A percentile compares a stretch with the other conserved stretches of the same genome.
Conservation (phyloP, 2,888 invertebrate species). For the Leptopilina syphax region DNA sequence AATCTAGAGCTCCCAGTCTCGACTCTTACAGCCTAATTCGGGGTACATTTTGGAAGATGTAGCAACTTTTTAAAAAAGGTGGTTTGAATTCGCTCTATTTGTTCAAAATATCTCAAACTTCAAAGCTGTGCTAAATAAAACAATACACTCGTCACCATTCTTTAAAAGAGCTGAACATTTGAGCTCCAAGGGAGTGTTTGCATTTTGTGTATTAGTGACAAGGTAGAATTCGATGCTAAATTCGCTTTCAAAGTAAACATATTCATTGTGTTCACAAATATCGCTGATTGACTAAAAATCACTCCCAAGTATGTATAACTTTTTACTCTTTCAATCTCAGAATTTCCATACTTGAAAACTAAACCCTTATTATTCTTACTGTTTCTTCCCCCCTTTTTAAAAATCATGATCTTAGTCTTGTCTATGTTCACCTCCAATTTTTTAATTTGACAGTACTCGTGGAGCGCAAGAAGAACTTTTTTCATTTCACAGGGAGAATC, state of each 20-base stretch:
- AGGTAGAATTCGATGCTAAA: too few relatives aligned
- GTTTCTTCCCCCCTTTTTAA: conserved; percentile 27
- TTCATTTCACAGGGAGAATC: conserved; percentile 14
- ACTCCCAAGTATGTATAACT: too few relatives aligned
- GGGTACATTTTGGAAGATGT: conserved; percentile 14
- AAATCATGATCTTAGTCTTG: conserved; percentile 16
- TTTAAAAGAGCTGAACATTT: too few relatives aligned
- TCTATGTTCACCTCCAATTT: conserved; percentile 4
- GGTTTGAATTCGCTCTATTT: conserved; percentile 26
- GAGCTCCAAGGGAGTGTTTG: too few relatives aligned
- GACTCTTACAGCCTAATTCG: neutral
- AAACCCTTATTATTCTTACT: too few relatives aligned
- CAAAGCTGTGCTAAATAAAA: conserved; percentile 33
- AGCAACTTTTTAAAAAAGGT: conserved; percentile 25
- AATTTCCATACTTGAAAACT: too few relatives aligned
- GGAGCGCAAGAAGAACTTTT: neutral
- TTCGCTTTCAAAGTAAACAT: too few relatives aligned
- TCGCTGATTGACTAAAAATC: too few relatives aligned
- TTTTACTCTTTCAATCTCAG: too few relatives aligned
- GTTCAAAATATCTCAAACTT: conserved; percentile 21
- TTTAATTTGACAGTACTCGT: conserved; percentile 24
- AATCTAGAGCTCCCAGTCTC: neutral
- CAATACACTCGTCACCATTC: neutral
- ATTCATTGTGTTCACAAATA: too few relatives aligned
- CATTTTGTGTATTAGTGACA: too few relatives aligned